These are phyloP conservation scores for Solenodon paradoxus DNA, from an alignment of 2,113 vertebrate species.

Conservation along the genomic window DNA sequence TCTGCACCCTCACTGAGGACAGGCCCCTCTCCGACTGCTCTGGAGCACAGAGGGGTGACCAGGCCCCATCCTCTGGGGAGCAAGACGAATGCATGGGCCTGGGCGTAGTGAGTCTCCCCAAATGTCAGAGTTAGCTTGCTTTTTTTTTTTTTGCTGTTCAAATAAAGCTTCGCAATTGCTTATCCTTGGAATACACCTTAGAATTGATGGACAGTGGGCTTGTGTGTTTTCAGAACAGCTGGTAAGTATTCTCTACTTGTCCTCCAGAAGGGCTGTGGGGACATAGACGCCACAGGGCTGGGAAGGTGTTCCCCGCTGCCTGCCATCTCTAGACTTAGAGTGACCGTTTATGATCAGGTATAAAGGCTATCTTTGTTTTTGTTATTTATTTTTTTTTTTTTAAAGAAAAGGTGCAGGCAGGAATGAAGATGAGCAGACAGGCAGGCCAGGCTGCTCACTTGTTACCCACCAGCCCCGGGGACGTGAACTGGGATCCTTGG, in stretches of 20 bases:
- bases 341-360: not conserved
- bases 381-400: no score
- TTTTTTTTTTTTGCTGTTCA: not conserved
- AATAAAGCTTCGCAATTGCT: not conserved
- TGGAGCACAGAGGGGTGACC: not conserved
- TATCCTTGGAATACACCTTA: not conserved
- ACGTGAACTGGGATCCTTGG: no score
- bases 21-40: not conserved
- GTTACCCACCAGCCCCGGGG: no score
- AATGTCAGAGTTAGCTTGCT: not conserved
- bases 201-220: not conserved
- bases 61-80: rapidly evolving
- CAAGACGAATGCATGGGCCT: rapidly evolving
- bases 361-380: not conserved
- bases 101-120: not conserved
- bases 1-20: not conserved
- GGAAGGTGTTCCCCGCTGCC: not conserved
- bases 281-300: not conserved
- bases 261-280: not conserved
- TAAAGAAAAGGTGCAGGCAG: no score
- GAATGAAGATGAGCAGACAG: no score
- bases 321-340: not conserved
- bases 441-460: no score
- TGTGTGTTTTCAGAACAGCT: not conserved
- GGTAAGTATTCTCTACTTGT: not conserved